Base-by-base conservation (phyloP, 2,797 vertebrate species). In the Myiothlypis coronata region DNA sequence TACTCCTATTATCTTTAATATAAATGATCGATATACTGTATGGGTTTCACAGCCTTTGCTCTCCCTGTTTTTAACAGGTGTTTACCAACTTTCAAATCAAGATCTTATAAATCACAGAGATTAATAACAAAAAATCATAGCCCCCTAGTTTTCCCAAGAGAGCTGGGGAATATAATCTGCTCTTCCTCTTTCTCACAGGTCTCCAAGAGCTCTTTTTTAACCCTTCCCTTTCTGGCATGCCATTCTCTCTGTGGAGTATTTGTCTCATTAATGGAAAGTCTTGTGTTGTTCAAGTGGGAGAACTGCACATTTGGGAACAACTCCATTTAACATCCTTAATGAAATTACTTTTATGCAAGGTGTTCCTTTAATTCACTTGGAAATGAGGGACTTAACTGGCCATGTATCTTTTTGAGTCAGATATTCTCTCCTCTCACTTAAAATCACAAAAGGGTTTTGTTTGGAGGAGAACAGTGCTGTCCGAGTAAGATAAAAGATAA, bases 171-270 rank as follows among this genome's bases (percentile, higher is more conserved):
- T 90, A 93, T 87, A 95, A 97, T 95, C 89, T 91, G 85, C 30
- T 94, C 83, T 96, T 96, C 94, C 87, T 86, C 83, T 87, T 94
- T 94, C 91, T 95, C 88, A 68, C 56, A 91, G 70, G 68, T 90
- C 85, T 92, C 53, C 37, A 53, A 27, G 41, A 70, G 53, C 55
- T 82, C 59, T 53, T 85, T 81, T 90, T 96, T 96, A 96, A 96
- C 96, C 78, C 96, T 95, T 95, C 19, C 23, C 10, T 0, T 69
- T 47, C 96, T 78, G 78, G 8, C 21, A 10, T n/a, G 60, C 50
- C 34, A 6, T 37, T 80, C 23, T 77, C 4, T 1, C 43, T 4
- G 0, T 5, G 13, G 34, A 1, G 0, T 37, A 21, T 69, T 87
- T 55, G 32, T 44, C 78, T 76, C 11, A 4, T 50, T 71, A 68